Conservation (phyloP, 2,888 invertebrate species). For the Serripes groenlandicus region DNA sequence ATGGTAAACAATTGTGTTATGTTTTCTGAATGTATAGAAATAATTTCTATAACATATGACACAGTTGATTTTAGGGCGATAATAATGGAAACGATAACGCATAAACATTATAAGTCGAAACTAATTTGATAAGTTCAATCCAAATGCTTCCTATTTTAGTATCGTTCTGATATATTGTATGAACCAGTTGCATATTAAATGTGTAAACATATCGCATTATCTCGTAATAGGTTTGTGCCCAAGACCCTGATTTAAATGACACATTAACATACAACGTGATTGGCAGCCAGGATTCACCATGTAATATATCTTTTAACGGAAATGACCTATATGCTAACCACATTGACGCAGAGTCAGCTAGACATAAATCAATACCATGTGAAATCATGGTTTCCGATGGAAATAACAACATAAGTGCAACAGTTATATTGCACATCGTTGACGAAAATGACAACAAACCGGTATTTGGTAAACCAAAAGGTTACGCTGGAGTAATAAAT, state of each 20-base stretch:
- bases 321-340: constrained; percentile 10
- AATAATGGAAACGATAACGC: no score
- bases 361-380: neutral
- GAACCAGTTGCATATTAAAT: no score
- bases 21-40: no score
- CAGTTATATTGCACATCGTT: constrained; percentile 12
- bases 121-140: no score
- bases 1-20: no score
- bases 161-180: no score
- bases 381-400: constrained; percentile 12
- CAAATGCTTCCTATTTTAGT: no score
- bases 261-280: neutral
- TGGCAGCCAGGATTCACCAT: neutral
- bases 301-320: constrained; percentile 12
- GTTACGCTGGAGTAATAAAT: neutral
- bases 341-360: neutral
- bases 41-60: no score
- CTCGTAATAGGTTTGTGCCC: constrained; percentile 41
- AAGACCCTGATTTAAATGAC: constrained; percentile 25
- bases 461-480: neutral
- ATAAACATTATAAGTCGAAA: no score
- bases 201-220: no score
- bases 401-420: neutral
- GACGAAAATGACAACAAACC: constrained; percentile 41
- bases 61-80: no score